These are phyloP conservation scores for Corythornis madagascariensis DNA, from an alignment of 2,113 vertebrate genomes.

Conservation along the genomic window DNA sequence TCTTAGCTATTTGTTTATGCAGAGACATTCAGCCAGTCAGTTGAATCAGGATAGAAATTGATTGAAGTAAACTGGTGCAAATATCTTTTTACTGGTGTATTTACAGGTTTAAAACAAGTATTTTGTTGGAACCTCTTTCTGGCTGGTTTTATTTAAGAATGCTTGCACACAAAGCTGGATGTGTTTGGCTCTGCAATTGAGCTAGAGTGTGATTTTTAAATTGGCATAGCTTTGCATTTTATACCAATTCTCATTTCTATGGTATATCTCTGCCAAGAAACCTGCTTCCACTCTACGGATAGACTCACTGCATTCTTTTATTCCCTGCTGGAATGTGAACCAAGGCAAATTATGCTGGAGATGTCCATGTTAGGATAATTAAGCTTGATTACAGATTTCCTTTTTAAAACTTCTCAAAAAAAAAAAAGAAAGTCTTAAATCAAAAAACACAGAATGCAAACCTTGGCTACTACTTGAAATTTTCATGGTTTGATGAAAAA, in stretches of 20 bases:
- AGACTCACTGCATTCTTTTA: slow-evolving; percentile 16
- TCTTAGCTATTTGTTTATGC: not conserved
- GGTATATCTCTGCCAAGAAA: not conserved
- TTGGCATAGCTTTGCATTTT: not conserved
- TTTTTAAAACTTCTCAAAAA: not conserved
- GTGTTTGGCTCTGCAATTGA: not conserved
- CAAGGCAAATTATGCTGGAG: slow-evolving; percentile 9
- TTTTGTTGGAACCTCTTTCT: not conserved
- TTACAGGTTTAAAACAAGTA: not conserved
- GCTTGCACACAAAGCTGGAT: not conserved
- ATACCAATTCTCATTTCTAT: not conserved
- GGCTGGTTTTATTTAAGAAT: not conserved
- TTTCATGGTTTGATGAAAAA: slow-evolving; percentile 12
- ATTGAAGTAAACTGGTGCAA: not conserved
- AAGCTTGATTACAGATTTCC: slow-evolving; percentile 20
- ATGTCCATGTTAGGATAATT: slow-evolving; percentile 6
- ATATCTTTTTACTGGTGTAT: not conserved
- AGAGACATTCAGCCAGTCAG: not conserved
- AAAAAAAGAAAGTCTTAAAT: not conserved
- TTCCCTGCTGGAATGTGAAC: slow-evolving; percentile 22
- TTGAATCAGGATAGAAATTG: not conserved
- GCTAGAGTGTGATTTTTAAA: slow-evolving; percentile 15
- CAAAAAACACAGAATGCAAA: not conserved
- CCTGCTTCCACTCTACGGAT: slow-evolving; percentile 12
- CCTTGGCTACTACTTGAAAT: not conserved